Base-by-base conservation (phyloP, 2,888 invertebrate genomes). In the Tipula lateralis region DNA sequence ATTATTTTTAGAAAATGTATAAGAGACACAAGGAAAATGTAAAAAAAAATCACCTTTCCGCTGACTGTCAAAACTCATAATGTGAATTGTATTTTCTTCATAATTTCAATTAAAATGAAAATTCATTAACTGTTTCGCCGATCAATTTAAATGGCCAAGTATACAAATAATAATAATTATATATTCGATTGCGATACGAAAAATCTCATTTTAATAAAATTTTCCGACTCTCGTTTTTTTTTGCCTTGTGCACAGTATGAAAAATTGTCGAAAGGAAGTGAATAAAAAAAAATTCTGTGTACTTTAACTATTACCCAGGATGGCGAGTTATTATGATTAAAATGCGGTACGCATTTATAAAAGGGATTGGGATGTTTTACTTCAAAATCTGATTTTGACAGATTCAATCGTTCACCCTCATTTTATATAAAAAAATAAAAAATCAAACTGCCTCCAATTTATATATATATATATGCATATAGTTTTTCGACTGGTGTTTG, bases 331-430 rank as follows among this genome's bases (percentile, higher is more conserved):
- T 82, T 82, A 82, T 82, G 32, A 29, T 82, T 82, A 82, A 82
- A 82, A 30, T 82, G 82, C 32, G 82, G 82, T 82, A 32, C 29
- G 16, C 6, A 82, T 82, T 66, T 30, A n/a, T n/a, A 82, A 32
- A 32, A 82, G 82, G 82, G 82, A 82, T 82, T 82, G 82, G 32
- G 32, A 82, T 82, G 16, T 82, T 82, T 82, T 30, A 82, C 66
- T 66, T 66, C 24, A 66, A 39, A 83, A 50, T 84, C 84, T 84
- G 84, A 84, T 84, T 84, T 84, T 84, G 84, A 84, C 84, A 84
- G 84, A 29, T 84, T 50, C 44, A 84, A 84, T 84, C 84, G 84
- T 84, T 83, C 84, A 44, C 84, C 84, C 84, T 44, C 44, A 82
- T 82, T 30, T 82, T 82, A 30, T 66, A 24, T 66, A n/a, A 9